phyloP scores from a whole-genome alignment of 2,797 vertebrate genomes.

The Enteromius trimaculatus region DNA sequence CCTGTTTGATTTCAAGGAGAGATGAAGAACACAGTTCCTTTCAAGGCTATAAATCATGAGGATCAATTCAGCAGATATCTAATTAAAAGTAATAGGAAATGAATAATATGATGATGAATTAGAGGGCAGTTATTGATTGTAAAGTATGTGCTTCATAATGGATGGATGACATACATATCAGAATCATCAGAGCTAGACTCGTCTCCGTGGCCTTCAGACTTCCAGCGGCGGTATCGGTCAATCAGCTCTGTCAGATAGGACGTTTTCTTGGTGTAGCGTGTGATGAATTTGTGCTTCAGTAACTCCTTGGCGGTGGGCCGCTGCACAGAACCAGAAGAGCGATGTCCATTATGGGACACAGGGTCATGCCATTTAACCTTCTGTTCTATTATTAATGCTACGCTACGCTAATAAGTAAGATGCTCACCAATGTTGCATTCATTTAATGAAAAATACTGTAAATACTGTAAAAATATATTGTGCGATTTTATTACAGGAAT shows the following conservation, averaged over 20 bases:
- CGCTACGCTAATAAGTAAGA: not conserved
- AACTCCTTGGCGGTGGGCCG: constrained; percentile 87
- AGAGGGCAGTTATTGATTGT: constrained; percentile 27
- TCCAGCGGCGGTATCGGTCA: constrained; percentile 97
- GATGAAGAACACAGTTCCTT: not conserved
- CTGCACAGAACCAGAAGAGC: constrained; percentile 64
- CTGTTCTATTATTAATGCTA: not conserved
- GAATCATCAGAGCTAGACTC: constrained; percentile 98
- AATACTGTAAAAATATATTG: not conserved
- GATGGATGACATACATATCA: constrained; percentile 83
- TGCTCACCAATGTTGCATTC: not conserved
- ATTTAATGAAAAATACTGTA: not conserved
- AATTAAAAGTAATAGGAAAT: constrained; percentile 37
- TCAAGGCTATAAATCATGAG: not conserved
- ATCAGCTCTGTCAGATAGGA: constrained; percentile 89
- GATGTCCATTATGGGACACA: not conserved
- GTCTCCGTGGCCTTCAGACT: constrained; percentile 94
- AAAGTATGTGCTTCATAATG: not conserved
- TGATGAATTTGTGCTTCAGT: constrained; percentile 90
- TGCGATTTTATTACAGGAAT: not conserved
- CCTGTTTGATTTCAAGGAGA: constrained; percentile 65
- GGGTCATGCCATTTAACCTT: not conserved
- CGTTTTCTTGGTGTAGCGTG: constrained; percentile 89
- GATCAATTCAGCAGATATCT: not conserved
- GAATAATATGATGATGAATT: constrained; percentile 20